Evolutionary conservation across 2,888 invertebrate species (phyloP).

Genomic region (Pollenia labialis): DNA sequence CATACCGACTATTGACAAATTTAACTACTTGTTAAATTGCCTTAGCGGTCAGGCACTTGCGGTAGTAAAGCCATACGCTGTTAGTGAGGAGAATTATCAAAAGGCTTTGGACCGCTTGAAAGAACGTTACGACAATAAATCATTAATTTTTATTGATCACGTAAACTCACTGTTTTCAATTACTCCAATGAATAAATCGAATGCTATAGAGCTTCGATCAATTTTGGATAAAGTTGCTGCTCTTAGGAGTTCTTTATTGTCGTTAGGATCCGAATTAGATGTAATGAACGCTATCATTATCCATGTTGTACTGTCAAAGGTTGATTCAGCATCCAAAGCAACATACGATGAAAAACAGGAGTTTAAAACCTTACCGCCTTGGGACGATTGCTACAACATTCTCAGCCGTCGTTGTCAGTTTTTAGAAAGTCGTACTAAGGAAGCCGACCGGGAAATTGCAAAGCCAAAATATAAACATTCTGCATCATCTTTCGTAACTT

Average conservation of each 20-base stretch:
- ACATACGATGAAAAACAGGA: constrained; percentile 33
- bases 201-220: too few species aligned
- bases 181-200: not conserved
- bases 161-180: constrained; percentile 38
- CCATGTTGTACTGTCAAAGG: constrained; percentile 28
- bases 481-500: constrained; percentile 4
- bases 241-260: constrained; percentile 36
- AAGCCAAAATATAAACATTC: not conserved
- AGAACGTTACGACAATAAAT: constrained; percentile 56
- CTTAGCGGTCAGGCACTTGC: constrained; percentile 52
- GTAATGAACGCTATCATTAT: constrained; percentile 31
- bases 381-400: constrained; percentile 31
- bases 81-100: constrained; percentile 60
- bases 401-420: constrained; percentile 23
- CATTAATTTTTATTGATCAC: constrained; percentile 30
- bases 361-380: constrained; percentile 20
- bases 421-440: not conserved
- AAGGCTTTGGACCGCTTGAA: constrained; percentile 13
- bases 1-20: constrained; percentile 32
- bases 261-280: constrained; percentile 15
- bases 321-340: constrained; percentile 23
- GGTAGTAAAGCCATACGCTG: constrained; percentile 38
- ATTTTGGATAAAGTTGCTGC: constrained; percentile 43
- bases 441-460: not conserved
- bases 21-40: constrained; percentile 48